Conservation (phyloP, 2,888 invertebrate genomes). For the Gnatocerus cornutus region DNA sequence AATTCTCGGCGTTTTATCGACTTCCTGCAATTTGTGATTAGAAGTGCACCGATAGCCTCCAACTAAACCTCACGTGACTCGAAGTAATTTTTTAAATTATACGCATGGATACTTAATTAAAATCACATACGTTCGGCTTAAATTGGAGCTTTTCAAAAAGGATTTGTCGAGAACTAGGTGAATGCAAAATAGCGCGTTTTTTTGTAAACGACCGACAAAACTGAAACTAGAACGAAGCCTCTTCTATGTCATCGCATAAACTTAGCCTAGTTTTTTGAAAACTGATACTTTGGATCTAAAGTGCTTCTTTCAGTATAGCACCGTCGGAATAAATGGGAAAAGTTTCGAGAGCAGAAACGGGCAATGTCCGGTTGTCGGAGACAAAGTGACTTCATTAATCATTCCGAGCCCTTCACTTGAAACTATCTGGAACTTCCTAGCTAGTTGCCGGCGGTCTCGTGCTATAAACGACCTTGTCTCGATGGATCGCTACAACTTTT, state of each 20-base stretch:
- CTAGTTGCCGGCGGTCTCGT: constrained; percentile 13
- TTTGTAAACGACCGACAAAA: constrained; percentile 17
- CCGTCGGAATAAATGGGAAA: constrained; percentile 37
- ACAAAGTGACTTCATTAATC: constrained; percentile 57
- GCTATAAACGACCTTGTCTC: constrained; percentile 36
- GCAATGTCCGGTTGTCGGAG: constrained; percentile 18
- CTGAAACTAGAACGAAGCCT: constrained; percentile 3
- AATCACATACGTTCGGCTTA: constrained; percentile 20
- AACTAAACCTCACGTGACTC: constrained; percentile 43
- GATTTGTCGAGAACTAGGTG: constrained; percentile 7
- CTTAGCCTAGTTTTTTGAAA: constrained; percentile 15
- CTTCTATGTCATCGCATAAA: constrained; percentile 17
- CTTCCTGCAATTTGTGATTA: constrained; percentile 42
- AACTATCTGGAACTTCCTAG: constrained; percentile 48
- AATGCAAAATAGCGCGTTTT: constrained; percentile 19
- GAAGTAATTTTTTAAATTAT: constrained; percentile 27
- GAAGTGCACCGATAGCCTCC: constrained; percentile 31
- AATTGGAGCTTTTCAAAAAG: too few species aligned
- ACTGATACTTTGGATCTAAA: background rate
- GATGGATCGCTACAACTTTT: constrained; percentile 18
- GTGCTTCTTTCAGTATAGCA: background rate
- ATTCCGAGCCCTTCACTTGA: constrained; percentile 57
- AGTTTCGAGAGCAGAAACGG: constrained; percentile 5
- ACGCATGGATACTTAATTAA: constrained; percentile 12
- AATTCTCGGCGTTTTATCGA: constrained; percentile 25